Percentiles rank a stretch among this genome's conserved stretches.
Conservation (phyloP, 2,797 vertebrate genomes). For the Euphonia xanthogaster region DNA sequence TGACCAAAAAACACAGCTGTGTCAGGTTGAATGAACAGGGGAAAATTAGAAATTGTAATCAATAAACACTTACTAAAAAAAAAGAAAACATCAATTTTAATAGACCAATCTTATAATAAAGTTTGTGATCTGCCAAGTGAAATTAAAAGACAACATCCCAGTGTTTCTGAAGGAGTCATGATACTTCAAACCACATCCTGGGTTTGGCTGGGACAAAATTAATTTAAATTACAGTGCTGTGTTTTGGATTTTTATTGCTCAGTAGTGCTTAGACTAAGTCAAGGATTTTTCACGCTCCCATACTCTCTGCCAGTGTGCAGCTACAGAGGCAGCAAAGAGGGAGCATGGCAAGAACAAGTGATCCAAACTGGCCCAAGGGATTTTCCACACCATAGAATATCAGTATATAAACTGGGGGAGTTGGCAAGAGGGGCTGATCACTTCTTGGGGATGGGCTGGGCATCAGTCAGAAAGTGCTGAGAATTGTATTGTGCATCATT, state of each 20-base stretch:
- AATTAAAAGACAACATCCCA: neutral
- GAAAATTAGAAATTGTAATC: neutral
- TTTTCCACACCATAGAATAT: neutral
- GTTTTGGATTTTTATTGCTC: neutral
- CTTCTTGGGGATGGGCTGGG: fast-evolving
- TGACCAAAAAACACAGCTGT: neutral
- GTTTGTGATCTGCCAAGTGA: neutral
- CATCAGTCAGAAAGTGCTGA: fast-evolving
- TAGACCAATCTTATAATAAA: neutral
- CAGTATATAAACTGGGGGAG: neutral
- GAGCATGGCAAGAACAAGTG: neutral
- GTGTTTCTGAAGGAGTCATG: neutral
- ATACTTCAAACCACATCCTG: neutral
- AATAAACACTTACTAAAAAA: neutral
- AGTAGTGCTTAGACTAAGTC: neutral
- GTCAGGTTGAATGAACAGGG: neutral
- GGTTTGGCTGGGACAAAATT: neutral
- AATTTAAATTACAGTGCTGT: neutral
- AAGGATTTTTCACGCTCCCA: neutral
- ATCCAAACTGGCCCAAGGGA: neutral
- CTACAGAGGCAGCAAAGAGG: neutral
- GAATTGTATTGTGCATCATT: neutral
- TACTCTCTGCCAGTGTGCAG: neutral
- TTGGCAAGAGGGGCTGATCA: neutral
- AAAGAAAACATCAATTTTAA: neutral